phyloP scores from a whole-genome alignment of 2,888 invertebrate species.

The Eledone cirrhosa region DNA sequence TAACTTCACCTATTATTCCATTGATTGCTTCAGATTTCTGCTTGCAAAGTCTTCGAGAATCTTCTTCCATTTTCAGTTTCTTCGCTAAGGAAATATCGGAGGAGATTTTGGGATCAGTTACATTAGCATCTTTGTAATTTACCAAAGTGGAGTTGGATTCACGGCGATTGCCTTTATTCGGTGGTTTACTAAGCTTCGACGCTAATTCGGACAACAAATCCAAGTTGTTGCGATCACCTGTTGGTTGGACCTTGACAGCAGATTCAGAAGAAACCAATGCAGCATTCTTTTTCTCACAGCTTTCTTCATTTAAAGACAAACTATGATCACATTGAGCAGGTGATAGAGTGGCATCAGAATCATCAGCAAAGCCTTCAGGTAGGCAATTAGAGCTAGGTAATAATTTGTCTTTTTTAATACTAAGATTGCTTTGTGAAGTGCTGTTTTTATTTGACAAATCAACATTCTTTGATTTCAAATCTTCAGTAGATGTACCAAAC shows the following conservation, averaged over 20 bases:
- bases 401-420: too few species aligned
- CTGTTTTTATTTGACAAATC: too few species aligned
- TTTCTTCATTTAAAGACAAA: background rate
- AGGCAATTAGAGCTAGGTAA: too few species aligned
- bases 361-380: background rate
- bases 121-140: background rate
- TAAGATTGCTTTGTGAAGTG: too few species aligned
- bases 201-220: constrained; percentile 21
- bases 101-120: constrained; percentile 8
- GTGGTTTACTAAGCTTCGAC: background rate
- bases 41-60: background rate
- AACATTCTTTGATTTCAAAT: too few species aligned
- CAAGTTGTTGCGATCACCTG: constrained; percentile 9
- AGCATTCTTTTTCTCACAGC: background rate
- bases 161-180: background rate
- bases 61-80: constrained; percentile 4
- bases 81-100: constrained; percentile 9
- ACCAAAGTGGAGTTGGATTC: background rate
- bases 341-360: constrained; percentile 18
- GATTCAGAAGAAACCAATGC: constrained; percentile 14
- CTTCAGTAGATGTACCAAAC: too few species aligned
- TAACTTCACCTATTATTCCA: background rate
- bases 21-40: constrained; percentile 22
- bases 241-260: background rate
- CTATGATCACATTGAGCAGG: background rate